Conservation (phyloP, 1,140 invertebrate species). For the Bemisia tabaci region DNA sequence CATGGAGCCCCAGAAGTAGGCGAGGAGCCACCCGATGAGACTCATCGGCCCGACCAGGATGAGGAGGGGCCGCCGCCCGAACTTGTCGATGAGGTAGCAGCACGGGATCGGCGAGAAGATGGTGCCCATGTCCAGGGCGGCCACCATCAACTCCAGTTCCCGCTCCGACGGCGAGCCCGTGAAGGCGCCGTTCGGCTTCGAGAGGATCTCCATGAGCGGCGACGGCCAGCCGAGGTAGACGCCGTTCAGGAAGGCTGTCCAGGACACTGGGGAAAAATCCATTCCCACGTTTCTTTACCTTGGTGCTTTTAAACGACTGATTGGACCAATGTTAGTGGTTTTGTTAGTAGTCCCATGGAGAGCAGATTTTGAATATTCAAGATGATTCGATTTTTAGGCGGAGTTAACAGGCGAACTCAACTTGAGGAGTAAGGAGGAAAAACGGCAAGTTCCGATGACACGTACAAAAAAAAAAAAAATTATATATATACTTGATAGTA, state of each 20-base stretch:
- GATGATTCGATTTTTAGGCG: too few species aligned
- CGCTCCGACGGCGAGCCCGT: not conserved
- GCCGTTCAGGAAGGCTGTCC: not conserved
- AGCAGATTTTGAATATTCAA: too few species aligned
- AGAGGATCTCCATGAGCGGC: not conserved
- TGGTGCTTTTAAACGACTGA: too few species aligned
- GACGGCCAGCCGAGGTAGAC: not conserved
- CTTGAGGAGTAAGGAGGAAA: too few species aligned
- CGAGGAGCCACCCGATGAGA: conserved; percentile 35
- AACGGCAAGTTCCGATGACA: too few species aligned
- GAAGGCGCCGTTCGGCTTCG: not conserved
- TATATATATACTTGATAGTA: too few species aligned
- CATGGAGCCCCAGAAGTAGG: conserved; percentile 22
- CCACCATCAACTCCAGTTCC: conserved; percentile 15
- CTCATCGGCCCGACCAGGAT: conserved; percentile 44
- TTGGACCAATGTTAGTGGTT: too few species aligned
- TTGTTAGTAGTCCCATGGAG: too few species aligned
- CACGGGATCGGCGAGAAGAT: conserved; percentile 15
- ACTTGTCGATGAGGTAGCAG: conserved; percentile 47
- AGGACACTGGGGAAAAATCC: too few species aligned
- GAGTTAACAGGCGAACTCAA: too few species aligned
- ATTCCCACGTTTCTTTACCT: too few species aligned
- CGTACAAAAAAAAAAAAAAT: too few species aligned
- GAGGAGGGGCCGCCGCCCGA: conserved; percentile 53
- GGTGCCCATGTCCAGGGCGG: conserved; percentile 16